These are phyloP conservation scores for Microplitis demolitor DNA, from an alignment of 1,140 invertebrate species.

Conservation along the genomic window DNA sequence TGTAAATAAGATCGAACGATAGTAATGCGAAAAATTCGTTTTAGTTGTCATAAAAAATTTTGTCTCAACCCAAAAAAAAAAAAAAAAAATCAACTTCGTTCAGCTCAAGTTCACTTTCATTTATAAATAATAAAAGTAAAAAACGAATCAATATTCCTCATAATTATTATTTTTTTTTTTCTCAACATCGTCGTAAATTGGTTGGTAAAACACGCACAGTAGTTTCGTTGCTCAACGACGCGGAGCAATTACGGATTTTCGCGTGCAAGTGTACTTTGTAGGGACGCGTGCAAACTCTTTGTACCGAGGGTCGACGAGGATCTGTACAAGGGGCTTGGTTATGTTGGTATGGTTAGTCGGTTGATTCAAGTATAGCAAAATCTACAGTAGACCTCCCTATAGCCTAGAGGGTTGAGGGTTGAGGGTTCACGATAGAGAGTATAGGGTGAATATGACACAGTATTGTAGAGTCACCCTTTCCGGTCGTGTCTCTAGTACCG, in stretches of 20 bases:
- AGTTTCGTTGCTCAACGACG: constrained; percentile 7
- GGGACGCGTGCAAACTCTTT: constrained; percentile 42
- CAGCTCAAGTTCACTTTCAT: too few relatives aligned
- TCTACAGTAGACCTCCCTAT: background rate
- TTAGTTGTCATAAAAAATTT: too few relatives aligned
- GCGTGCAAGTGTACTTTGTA: constrained; percentile 34
- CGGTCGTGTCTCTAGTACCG: constrained; percentile 13
- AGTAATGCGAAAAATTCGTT: too few relatives aligned
- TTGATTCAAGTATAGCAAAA: background rate
- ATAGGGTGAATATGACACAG: background rate
- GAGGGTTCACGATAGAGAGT: background rate
- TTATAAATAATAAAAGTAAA: too few relatives aligned
- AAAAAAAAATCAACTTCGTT: too few relatives aligned
- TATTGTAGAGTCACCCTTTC: constrained; percentile 1
- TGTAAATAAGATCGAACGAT: too few relatives aligned
- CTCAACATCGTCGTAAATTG: background rate
- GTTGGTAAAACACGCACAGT: background rate
- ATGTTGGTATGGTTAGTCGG: background rate
- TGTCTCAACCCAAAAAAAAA: too few relatives aligned
- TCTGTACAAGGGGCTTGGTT: background rate
- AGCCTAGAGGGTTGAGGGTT: background rate
- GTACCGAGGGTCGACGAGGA: constrained; percentile 16
- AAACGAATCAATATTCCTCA: too few relatives aligned
- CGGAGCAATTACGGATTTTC: constrained; percentile 52
- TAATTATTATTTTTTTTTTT: too few relatives aligned